Evolutionary conservation across 1,140 invertebrate genomes (phyloP).

Genomic region (Pseudomyrmex flavicornis): DNA sequence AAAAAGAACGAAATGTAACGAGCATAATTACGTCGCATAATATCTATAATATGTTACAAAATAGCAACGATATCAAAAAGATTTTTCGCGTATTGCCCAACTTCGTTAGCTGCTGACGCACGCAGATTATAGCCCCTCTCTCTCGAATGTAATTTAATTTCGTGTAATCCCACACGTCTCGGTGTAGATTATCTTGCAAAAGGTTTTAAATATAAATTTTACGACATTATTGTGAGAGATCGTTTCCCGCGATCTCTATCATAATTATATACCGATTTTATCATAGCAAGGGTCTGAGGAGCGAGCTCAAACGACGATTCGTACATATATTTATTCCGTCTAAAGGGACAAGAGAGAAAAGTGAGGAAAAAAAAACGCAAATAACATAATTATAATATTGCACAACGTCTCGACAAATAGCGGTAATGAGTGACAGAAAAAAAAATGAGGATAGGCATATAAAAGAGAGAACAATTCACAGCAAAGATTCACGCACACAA

Average conservation of each 20-base stretch:
- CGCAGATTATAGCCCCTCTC: no score
- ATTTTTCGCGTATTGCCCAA: conserved; percentile 13
- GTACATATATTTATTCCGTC: conserved; percentile 72
- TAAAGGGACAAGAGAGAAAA: conserved; percentile 63
- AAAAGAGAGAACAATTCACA: neutral
- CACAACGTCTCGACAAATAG: conserved; percentile 45
- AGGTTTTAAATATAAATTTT: conserved; percentile 38
- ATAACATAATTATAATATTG: conserved; percentile 59
- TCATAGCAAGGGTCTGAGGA: conserved; percentile 18
- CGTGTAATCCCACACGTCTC: neutral
- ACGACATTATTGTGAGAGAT: no score
- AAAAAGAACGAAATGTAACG: conserved; percentile 41
- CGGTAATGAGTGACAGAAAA: conserved; percentile 20
- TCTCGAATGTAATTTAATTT: conserved; percentile 24
- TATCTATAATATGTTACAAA: conserved; percentile 37
- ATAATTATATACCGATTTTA: conserved; percentile 12
- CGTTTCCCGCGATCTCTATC: no score
- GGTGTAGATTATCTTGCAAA: conserved; percentile 40
- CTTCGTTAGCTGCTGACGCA: no score
- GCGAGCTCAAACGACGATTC: conserved; percentile 61
- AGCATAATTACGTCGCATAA: conserved; percentile 52
- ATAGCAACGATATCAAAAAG: conserved; percentile 71
- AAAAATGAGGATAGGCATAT: conserved; percentile 3
- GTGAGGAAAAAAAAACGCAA: conserved; percentile 40
- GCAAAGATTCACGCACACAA: neutral